These are phyloP conservation scores for Pseudochromis fuscus DNA, from an alignment of 2,797 vertebrate genomes.

Conservation along the genomic window DNA sequence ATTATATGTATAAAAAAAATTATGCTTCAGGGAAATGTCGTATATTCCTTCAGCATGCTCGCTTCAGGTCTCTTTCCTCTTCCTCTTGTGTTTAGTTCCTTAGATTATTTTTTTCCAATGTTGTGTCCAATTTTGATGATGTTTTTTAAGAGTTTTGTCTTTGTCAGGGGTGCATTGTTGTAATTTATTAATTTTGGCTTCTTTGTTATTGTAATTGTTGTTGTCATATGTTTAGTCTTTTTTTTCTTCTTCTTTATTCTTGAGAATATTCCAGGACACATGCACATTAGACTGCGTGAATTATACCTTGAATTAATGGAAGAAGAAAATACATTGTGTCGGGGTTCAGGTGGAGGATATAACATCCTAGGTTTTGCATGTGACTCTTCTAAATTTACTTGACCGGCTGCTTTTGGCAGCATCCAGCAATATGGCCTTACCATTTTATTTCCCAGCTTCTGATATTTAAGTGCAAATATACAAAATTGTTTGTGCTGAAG, in stretches of 20 bases:
- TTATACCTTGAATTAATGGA: conserved; percentile 52
- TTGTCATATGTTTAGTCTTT: conserved; percentile 67
- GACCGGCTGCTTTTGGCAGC: conserved; percentile 68
- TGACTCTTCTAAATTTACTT: conserved; percentile 70
- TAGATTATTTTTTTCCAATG: conserved; percentile 42
- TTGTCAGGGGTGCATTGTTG: conserved; percentile 75
- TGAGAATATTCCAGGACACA: conserved; percentile 72
- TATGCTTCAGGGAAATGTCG: conserved; percentile 85
- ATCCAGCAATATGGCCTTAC: conserved; percentile 78
- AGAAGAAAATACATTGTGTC: conserved; percentile 39
- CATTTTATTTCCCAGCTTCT: conserved; percentile 7
- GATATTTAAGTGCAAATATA: conserved; percentile 44
- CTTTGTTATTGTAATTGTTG: conserved; percentile 76
- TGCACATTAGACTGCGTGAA: conserved; percentile 53
- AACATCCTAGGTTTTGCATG: conserved; percentile 42
- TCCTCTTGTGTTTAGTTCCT: conserved; percentile 60
- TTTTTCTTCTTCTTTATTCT: conserved; percentile 63
- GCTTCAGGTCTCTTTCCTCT: conserved; percentile 67
- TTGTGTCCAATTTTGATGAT: conserved; percentile 63
- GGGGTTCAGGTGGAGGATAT: conserved; percentile 9
- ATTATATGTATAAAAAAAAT: conserved; percentile 47
- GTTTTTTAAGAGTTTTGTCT: conserved; percentile 67
- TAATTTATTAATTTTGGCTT: conserved; percentile 80
- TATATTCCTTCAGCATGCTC: conserved; percentile 69
- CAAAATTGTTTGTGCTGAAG: conserved; percentile 39